Evolutionary conservation across 2,797 vertebrate species (phyloP), one percentile per base, ranked within the genome.

Genomic region (Myotis vivesi): DNA sequence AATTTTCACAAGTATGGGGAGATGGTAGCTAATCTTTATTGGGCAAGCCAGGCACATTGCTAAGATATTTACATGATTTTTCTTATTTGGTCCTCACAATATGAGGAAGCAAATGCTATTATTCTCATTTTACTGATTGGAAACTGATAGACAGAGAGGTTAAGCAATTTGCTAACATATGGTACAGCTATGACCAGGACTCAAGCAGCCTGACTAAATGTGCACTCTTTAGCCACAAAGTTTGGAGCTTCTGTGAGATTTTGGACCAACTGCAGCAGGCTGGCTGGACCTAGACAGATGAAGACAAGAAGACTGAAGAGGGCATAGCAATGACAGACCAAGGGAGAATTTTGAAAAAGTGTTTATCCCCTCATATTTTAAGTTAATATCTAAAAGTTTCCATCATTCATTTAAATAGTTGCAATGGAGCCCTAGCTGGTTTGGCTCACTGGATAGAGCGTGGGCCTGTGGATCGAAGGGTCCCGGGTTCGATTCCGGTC

Each of bases 371-470:
- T 57, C 30, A 53, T 82, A 44, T 89, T 76, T 88, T 62, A 85
- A 81, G 36, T 55, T 49, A n/a, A 10, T 57, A 89, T 11, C 53
- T 88, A 66, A 89, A 36, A 75, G 10, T 79, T 92, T 96, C 53
- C 41, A 89, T 72, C 25, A 62, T 95, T 77, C 76, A 76, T 69
- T 84, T 59, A 88, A 94, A 87, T 55, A 57, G 62, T 49, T 92
- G 22, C 36, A 81, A 71, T 59, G 28, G 64, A 68, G 59, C 28
- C 12, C 57, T 62, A 62, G 59, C 59, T 2, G 2, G 28, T 30
- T 62, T 62, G 28, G 28, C 59, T 62, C 12, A 62, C 28, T 62
- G 59, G 59, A 62, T 62, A 30, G 59, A 30, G 59, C 12, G 59
- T 15, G 28, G 59, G 25, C 59, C 59, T 62, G 28, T 30, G 59